A percentile compares a stretch with the other conserved stretches of the same genome.
These are phyloP conservation scores for Schizothorax lantsangensis DNA, from an alignment of 2,797 vertebrate species.

Conservation along the genomic window DNA sequence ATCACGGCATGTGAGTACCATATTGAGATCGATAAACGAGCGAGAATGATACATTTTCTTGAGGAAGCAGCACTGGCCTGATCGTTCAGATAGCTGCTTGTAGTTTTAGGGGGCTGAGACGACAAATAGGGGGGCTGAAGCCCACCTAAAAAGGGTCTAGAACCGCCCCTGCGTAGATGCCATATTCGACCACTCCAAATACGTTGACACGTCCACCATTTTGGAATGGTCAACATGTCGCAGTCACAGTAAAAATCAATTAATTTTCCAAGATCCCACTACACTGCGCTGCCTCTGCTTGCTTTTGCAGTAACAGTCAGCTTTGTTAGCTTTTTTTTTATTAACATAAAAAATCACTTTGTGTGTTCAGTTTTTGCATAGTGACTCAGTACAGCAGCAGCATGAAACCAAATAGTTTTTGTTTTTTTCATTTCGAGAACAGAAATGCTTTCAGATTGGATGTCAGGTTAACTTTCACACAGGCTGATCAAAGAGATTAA, in stretches of 20 bases:
- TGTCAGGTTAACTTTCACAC: constrained; percentile 52
- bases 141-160: no score
- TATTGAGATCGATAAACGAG: no score
- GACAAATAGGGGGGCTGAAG: no score
- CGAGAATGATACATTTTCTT: no score
- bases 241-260: background rate
- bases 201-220: background rate
- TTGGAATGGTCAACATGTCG: background rate
- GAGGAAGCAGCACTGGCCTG: no score
- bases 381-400: background rate
- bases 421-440: constrained; percentile 4
- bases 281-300: background rate
- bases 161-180: no score
- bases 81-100: no score
- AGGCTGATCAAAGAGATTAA: constrained; percentile 50
- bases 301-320: background rate
- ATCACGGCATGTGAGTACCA: no score
- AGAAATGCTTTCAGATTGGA: constrained; percentile 40
- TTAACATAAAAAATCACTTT: background rate
- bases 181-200: no score
- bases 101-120: background rate
- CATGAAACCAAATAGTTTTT: background rate
- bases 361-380: background rate
- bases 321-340: background rate
- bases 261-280: background rate